Conservation (phyloP, 1,140 invertebrate genomes). For the Lepidurus arcticus region DNA sequence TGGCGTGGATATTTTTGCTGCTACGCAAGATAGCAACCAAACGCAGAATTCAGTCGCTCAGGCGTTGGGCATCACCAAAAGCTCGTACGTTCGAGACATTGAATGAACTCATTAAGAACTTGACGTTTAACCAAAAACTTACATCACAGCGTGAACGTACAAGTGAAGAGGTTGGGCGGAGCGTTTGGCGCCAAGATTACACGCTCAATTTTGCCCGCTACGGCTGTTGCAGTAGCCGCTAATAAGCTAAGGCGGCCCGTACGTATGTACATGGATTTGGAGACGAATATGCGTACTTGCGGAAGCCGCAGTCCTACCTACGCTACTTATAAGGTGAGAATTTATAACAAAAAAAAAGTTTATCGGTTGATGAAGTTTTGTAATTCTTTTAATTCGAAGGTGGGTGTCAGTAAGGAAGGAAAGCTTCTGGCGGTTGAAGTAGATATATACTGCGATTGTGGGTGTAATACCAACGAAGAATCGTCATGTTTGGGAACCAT, state of each 20-base stretch:
- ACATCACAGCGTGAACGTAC: constrained; percentile 53
- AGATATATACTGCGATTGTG: constrained; percentile 58
- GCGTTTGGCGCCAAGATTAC: constrained; percentile 64
- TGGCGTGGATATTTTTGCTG: constrained; percentile 44
- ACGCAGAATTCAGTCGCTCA: constrained; percentile 55
- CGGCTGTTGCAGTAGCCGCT: constrained; percentile 58
- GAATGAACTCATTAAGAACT: background rate
- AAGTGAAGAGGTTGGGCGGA: constrained; percentile 61
- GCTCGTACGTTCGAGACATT: constrained; percentile 40
- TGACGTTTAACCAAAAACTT: background rate
- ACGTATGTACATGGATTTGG: constrained; percentile 57
- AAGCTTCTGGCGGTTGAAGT: constrained; percentile 60
- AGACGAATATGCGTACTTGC: constrained; percentile 58
- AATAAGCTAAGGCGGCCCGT: constrained; percentile 55
- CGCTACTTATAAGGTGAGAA: constrained; percentile 57
- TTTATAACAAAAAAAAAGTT: background rate
- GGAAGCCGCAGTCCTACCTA: constrained; percentile 57
- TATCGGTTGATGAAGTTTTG: background rate
- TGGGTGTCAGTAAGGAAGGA: constrained; percentile 58
- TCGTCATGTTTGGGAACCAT: constrained; percentile 44
- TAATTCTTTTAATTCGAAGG: constrained; percentile 38
- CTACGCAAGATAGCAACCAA: constrained; percentile 60
- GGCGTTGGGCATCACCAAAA: constrained; percentile 49
- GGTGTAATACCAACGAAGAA: constrained; percentile 55
- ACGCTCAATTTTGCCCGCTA: constrained; percentile 50